A percentile compares a stretch with the other conserved stretches of the same genome.
These are phyloP conservation scores for Psephotus haematonotus DNA, from an alignment of 2,113 vertebrate genomes.

Conservation along the genomic window DNA sequence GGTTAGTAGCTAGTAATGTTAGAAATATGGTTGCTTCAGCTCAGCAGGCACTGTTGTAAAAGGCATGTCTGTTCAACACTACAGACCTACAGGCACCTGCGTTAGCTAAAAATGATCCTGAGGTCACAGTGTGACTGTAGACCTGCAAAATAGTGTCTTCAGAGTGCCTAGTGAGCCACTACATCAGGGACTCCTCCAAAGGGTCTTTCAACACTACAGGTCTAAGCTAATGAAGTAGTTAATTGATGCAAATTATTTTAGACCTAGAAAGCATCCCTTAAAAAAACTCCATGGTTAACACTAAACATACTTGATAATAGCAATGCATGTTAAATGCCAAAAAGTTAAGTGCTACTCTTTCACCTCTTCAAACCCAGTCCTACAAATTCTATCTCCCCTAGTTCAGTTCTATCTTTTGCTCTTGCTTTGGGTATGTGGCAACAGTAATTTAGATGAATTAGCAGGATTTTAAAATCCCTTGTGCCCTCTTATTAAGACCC, in stretches of 20 bases:
- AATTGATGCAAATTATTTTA: neutral
- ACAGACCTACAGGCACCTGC: neutral
- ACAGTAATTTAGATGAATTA: neutral
- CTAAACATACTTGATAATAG: neutral
- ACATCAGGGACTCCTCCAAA: neutral
- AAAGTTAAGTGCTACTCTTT: neutral
- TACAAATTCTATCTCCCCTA: neutral
- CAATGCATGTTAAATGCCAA: neutral
- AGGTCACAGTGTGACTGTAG: neutral
- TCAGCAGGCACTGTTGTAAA: neutral
- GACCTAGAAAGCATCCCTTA: neutral
- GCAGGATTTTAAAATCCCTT: neutral
- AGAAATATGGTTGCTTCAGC: neutral
- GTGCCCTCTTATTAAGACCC: neutral
- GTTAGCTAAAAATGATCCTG: neutral
- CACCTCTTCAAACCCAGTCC: neutral
- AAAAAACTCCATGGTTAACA: fast-evolving
- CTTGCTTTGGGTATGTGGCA: neutral
- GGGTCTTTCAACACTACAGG: neutral
- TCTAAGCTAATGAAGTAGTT: neutral
- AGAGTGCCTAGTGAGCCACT: neutral
- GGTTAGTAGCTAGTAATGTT: neutral
- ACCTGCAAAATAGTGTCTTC: neutral
- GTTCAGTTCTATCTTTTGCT: neutral
- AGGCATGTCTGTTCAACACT: neutral